phyloP scores from a whole-genome alignment of 2,113 vertebrate species.

The Heterotilapia buettikoferi region DNA sequence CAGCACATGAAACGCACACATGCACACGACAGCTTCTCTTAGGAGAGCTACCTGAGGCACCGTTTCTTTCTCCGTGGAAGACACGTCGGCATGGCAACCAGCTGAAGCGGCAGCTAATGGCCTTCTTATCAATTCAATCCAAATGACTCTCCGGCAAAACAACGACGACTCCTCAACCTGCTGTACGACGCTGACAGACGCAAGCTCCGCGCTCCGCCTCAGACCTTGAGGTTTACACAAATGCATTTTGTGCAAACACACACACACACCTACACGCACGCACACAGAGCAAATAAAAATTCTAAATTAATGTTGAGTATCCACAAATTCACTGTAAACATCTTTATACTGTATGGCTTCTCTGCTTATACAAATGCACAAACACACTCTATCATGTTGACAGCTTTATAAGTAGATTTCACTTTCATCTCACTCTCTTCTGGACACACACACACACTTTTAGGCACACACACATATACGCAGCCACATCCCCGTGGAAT shows the following conservation, averaged over 20 bases:
- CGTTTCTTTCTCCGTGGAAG: conserved; percentile 11
- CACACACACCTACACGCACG: neutral
- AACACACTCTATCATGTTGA: conserved; percentile 34
- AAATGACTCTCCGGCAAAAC: conserved; percentile 42
- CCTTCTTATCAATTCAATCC: conserved; percentile 58
- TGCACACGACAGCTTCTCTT: neutral
- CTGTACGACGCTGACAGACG: neutral
- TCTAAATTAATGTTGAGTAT: neutral
- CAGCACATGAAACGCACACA: neutral
- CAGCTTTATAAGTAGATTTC: conserved; percentile 36
- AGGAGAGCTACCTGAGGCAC: conserved; percentile 36
- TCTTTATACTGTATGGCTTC: neutral
- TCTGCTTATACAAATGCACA: neutral
- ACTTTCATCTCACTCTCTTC: neutral
- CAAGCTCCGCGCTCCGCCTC: neutral
- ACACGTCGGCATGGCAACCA: conserved; percentile 50
- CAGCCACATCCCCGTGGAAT: conserved; percentile 13
- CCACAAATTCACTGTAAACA: neutral
- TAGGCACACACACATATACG: neutral
- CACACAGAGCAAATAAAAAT: neutral
- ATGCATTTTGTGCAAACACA: neutral
- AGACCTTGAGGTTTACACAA: neutral
- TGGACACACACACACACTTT: neutral
- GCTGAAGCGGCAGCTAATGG: conserved; percentile 53
- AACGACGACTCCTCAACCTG: neutral